Percentiles rank a stretch among this genome's conserved stretches.
Conservation (phyloP, 2,888 invertebrate species). For the Brenthis hecate region DNA sequence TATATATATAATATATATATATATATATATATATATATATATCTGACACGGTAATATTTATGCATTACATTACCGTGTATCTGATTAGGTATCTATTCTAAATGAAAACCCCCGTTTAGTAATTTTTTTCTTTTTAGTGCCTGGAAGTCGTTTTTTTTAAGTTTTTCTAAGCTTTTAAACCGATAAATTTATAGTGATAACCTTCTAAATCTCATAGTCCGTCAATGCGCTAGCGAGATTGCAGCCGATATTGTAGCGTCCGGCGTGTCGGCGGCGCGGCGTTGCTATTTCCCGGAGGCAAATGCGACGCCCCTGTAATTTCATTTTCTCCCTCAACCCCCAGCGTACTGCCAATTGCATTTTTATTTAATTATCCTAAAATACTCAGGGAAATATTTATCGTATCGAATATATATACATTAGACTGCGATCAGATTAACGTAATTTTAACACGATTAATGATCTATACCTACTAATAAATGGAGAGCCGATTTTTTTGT, state of each 20-base stretch:
- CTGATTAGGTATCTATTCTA: too few species aligned
- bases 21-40: too few species aligned
- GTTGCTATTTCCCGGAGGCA: conserved; percentile 41
- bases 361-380: conserved; percentile 38
- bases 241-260: conserved; percentile 21
- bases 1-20: too few species aligned
- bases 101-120: too few species aligned
- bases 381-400: conserved; percentile 32
- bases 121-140: too few species aligned
- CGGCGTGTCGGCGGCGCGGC: conserved; percentile 33
- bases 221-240: conserved; percentile 10
- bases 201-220: conserved; percentile 14
- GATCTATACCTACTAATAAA: too few species aligned
- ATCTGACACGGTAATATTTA: too few species aligned
- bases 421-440: background rate
- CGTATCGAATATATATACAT: background rate
- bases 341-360: conserved; percentile 39
- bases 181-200: background rate
- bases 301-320: conserved; percentile 42
- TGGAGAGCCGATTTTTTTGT: too few species aligned
- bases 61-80: too few species aligned
- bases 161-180: background rate
- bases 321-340: conserved; percentile 39
- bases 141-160: too few species aligned
- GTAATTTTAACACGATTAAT: too few species aligned